Base-by-base conservation (phyloP, 2,113 vertebrate genomes). In the Elachura formosa region DNA sequence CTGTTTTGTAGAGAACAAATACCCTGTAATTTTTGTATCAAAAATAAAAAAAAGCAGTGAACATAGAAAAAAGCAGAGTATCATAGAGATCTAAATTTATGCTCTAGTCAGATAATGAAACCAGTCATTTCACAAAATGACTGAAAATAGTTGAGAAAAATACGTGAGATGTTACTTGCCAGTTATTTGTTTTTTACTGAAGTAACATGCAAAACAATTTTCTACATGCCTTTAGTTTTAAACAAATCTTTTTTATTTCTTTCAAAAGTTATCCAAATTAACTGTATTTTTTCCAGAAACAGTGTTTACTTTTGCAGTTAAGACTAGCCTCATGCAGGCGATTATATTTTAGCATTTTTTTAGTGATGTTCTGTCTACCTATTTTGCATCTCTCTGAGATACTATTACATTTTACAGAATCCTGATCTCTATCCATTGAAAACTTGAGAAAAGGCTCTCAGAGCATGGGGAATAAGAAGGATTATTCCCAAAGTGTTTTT, bases 1-100 rank as follows among this genome's bases (percentile, higher is more conserved):
- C 48, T 72, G 20, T 15, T 64, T 61, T 8, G 67, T 22, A 52
- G 73, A 84, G 56, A 82, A 90, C 10, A 86, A 83, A 77, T 73
- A 63, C 40, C 31, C 76, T 81, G 75, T 81, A 18, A 92, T 92
- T 93, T 93, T 84, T 92, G n/a, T 78, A 95, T 95, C 81, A 94
- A 92, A 86, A 90, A 54, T 43, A 82, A 90, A 80, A 55, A 33
- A 90, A 73, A 36, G 22, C 25, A 66, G 43, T 40, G 52, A 93
- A 76, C n/a, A 29, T 7, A 78, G 45, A 40, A 75, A 86, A 88
- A 84, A 87, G 15, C 36, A 61, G 28, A 78, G 23, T 49, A 92
- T 91, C 43, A 41, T 3, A 1, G 61, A 78, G 83, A 74, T 58
- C 59, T 92, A 77, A 92, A 84, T 89, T 89, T 77, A 63, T 52